Percentiles rank a stretch among this genome's conserved stretches.
Conservation (phyloP, 2,113 vertebrate genomes). For the Lontra canadensis region DNA sequence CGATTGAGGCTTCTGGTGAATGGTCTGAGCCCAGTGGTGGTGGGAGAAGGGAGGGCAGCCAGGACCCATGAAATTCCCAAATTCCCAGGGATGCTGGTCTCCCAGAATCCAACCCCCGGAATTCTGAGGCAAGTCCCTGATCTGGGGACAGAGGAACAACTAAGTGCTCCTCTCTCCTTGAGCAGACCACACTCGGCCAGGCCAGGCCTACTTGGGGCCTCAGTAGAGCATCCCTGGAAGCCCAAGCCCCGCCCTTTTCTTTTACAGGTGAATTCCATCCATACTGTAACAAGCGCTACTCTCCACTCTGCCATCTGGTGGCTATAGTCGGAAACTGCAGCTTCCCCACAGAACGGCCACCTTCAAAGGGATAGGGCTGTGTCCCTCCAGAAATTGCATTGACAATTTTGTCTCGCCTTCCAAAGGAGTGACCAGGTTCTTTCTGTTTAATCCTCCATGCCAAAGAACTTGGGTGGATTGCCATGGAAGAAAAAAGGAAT, state of each 20-base stretch:
- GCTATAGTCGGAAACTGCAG: not conserved
- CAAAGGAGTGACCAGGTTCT: not conserved
- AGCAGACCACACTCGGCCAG: not conserved
- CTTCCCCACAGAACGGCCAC: not conserved
- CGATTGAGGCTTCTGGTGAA: not conserved
- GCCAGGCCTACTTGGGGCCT: not conserved
- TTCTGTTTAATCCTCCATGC: not conserved
- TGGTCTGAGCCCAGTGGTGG: not conserved
- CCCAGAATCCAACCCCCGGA: not conserved
- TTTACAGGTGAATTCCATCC: not conserved
- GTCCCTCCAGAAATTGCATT: not conserved
- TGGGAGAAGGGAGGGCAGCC: not conserved
- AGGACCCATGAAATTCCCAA: not conserved
- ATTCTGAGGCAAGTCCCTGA: not conserved
- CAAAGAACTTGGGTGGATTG: not conserved
- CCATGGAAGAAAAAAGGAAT: not conserved
- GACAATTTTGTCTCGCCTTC: not conserved
- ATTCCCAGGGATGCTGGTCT: not conserved
- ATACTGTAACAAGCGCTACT: not conserved
- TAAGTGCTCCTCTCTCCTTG: not conserved
- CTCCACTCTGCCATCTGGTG: constrained; percentile 44
- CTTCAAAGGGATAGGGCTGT: accelerated
- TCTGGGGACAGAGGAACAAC: not conserved
- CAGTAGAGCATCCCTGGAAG: not conserved
- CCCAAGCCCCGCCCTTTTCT: not conserved